Conservation (phyloP, 2,113 vertebrate species). For the Daboia siamensis region DNA sequence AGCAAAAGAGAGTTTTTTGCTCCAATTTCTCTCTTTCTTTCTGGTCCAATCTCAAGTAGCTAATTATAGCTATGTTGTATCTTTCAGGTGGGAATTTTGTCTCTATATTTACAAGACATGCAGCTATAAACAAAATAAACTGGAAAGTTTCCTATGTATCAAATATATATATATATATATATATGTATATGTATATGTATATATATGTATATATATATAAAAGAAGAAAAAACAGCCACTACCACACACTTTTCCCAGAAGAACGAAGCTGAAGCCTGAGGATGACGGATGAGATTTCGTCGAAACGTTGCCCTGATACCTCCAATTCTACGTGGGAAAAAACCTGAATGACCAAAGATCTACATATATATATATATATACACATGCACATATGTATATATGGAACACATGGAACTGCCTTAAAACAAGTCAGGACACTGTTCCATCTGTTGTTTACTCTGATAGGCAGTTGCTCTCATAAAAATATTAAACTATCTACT, state of each 20-base stretch:
- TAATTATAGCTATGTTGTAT: conserved; percentile 20
- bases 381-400: no score
- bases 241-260: no score
- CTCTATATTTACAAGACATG: conserved; percentile 54
- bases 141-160: conserved; percentile 48
- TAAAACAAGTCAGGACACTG: background rate
- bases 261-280: no score
- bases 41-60: background rate
- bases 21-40: conserved; percentile 38
- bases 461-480: background rate
- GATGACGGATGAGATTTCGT: no score
- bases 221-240: no score
- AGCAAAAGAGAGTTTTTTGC: background rate
- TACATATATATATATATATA: no score
- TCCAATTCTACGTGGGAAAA: no score
- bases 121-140: conserved; percentile 56
- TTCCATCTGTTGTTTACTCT: background rate
- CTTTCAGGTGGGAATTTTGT: background rate
- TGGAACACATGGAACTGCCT: background rate
- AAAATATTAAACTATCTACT: background rate
- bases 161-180: no score
- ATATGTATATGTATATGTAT: no score
- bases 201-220: no score
- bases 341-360: no score
- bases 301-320: no score